Evolutionary conservation across 2,888 invertebrate genomes (phyloP).

Genomic region (Stegophylla sp.): DNA sequence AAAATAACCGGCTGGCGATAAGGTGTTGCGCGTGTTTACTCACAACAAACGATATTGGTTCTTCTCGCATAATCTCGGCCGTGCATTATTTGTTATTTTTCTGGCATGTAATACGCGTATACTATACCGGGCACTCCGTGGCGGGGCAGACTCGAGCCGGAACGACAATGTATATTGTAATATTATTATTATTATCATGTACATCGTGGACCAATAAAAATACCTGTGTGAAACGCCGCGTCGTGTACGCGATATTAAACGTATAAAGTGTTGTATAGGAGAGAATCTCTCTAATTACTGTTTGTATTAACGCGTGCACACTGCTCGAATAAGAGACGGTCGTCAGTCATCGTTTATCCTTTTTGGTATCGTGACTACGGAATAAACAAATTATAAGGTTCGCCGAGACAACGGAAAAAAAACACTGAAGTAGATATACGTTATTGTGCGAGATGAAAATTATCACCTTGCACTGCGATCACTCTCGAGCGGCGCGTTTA

Average conservation of each 20-base stretch:
- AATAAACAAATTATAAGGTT: constrained; percentile 54
- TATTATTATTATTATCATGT: too few species aligned
- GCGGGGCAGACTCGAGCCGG: too few species aligned
- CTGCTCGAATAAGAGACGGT: constrained; percentile 3
- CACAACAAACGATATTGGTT: constrained; percentile 26
- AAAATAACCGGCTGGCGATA: constrained; percentile 30
- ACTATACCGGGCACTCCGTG: neutral
- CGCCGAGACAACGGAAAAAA: constrained; percentile 23
- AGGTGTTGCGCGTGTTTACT: constrained; percentile 14
- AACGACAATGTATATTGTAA: too few species aligned
- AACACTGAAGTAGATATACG: constrained; percentile 7
- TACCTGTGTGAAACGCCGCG: neutral
- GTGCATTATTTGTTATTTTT: constrained; percentile 22
- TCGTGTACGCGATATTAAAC: constrained; percentile 21
- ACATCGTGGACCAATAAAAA: too few species aligned
- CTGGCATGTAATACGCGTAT: neutral
- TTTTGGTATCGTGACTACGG: constrained; percentile 33
- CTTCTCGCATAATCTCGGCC: neutral
- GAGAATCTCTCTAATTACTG: constrained; percentile 37
- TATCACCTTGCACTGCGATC: constrained; percentile 30
- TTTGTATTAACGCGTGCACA: constrained; percentile 7
- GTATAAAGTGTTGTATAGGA: neutral
- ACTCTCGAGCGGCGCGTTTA: neutral
- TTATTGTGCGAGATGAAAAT: constrained; percentile 29
- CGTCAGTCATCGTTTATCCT: constrained; percentile 38